These are phyloP conservation scores for Aporophyla lueneburgensis DNA, from an alignment of 2,888 invertebrate species.

Conservation along the genomic window DNA sequence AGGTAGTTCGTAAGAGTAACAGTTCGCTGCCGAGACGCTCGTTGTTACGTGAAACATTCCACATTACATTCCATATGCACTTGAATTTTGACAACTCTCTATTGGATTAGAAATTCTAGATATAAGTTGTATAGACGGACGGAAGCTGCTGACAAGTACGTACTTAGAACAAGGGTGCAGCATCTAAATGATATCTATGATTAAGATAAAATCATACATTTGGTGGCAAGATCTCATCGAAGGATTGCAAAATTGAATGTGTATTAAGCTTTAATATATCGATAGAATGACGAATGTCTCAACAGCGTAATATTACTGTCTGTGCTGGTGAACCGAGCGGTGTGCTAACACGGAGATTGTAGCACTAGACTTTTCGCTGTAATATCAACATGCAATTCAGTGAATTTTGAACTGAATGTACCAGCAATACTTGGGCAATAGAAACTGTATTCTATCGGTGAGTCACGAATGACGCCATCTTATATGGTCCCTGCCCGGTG, in stretches of 20 bases:
- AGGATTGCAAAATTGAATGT: neutral
- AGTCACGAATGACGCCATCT: constrained; percentile 1
- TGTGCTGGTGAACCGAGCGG: constrained; percentile 7
- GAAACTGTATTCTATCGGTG: neutral
- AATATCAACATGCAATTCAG: neutral
- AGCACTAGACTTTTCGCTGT: constrained; percentile 6
- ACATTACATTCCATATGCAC: constrained; percentile 27
- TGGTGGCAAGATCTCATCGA: neutral
- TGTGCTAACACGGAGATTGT: neutral
- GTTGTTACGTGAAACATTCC: constrained; percentile 24
- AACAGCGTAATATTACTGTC: constrained; percentile 3
- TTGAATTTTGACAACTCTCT: neutral
- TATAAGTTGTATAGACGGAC: neutral
- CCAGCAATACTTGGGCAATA: neutral
- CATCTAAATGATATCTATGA: neutral
- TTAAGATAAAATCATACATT: neutral
- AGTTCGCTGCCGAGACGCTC: constrained; percentile 21
- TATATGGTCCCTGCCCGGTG: neutral
- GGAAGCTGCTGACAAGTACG: neutral
- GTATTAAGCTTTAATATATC: constrained; percentile 15
- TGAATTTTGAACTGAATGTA: neutral
- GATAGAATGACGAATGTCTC: constrained; percentile 33
- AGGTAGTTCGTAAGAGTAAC: constrained; percentile 26
- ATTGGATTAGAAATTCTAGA: neutral
- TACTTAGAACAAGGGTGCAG: neutral